Conservation (phyloP, 2,888 invertebrate genomes). For the Melinaea marsaeus region DNA sequence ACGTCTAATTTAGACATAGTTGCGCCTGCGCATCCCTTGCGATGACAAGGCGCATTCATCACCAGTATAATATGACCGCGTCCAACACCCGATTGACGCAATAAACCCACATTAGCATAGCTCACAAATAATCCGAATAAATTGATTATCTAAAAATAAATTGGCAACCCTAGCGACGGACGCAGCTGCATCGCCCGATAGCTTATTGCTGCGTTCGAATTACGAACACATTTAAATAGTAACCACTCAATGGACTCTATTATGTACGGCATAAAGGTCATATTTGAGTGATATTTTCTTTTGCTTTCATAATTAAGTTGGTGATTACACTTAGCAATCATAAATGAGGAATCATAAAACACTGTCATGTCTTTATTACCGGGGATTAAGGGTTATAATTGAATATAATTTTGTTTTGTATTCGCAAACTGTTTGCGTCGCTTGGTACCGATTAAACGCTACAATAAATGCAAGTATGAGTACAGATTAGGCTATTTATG, state of each 20-base stretch:
- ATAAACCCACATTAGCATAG: slow-evolving; percentile 52
- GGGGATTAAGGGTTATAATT: slow-evolving; percentile 35
- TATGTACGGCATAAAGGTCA: too few relatives aligned
- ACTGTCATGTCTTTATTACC: slow-evolving; percentile 27
- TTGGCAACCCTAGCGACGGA: slow-evolving; percentile 65
- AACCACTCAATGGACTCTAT: background rate
- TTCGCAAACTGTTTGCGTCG: slow-evolving; percentile 33
- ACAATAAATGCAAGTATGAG: slow-evolving; percentile 46
- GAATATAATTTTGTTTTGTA: slow-evolving; percentile 32
- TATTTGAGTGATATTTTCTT: background rate
- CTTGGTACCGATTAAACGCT: slow-evolving; percentile 49
- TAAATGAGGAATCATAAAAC: slow-evolving; percentile 34
- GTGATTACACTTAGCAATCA: slow-evolving; percentile 45
- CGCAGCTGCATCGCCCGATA: slow-evolving; percentile 68
- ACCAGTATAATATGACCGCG: slow-evolving; percentile 35
- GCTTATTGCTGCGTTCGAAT: slow-evolving; percentile 66
- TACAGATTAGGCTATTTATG: slow-evolving; percentile 43
- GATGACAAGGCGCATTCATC: slow-evolving; percentile 28
- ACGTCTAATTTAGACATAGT: too few relatives aligned
- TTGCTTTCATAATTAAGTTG: slow-evolving; percentile 1
- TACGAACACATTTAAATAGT: background rate
- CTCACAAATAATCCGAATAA: slow-evolving; percentile 59
- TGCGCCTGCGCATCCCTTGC: background rate
- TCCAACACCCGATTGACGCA: slow-evolving; percentile 46
- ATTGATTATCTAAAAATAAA: slow-evolving; percentile 66